These are phyloP conservation scores for Euleptes europaea DNA, from an alignment of 2,113 vertebrate genomes.

Conservation along the genomic window DNA sequence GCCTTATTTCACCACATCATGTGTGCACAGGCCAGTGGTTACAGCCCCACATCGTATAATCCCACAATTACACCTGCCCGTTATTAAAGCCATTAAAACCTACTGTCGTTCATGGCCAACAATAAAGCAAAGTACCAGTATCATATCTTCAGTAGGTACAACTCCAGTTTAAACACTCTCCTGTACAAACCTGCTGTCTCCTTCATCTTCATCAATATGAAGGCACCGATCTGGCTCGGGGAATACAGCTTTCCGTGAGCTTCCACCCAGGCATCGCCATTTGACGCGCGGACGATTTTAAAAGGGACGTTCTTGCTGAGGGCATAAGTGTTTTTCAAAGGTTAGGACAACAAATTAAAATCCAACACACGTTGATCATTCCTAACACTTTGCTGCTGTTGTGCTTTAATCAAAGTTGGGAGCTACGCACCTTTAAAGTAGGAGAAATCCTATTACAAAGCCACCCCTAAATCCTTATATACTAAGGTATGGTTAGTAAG, in stretches of 20 bases:
- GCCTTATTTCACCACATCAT: neutral
- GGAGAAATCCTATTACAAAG: neutral
- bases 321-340: constrained; percentile 31
- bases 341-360: neutral
- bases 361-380: neutral
- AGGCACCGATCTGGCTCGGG: constrained; percentile 95
- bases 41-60: neutral
- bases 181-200: constrained; percentile 89
- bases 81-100: neutral
- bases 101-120: no score
- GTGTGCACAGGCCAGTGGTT: no score
- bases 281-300: constrained; percentile 96
- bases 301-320: constrained; percentile 94
- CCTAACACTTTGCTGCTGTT: neutral
- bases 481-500: neutral
- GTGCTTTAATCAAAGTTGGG: neutral
- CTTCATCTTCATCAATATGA: constrained; percentile 98
- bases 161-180: neutral
- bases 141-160: neutral
- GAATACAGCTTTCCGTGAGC: constrained; percentile 97
- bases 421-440: neutral
- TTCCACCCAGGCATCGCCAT: constrained; percentile 97
- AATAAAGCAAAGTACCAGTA: neutral
- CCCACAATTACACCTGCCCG: neutral
- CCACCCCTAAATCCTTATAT: neutral